Conservation (phyloP, 2,888 invertebrate species). For the Melinaea menophilus region DNA sequence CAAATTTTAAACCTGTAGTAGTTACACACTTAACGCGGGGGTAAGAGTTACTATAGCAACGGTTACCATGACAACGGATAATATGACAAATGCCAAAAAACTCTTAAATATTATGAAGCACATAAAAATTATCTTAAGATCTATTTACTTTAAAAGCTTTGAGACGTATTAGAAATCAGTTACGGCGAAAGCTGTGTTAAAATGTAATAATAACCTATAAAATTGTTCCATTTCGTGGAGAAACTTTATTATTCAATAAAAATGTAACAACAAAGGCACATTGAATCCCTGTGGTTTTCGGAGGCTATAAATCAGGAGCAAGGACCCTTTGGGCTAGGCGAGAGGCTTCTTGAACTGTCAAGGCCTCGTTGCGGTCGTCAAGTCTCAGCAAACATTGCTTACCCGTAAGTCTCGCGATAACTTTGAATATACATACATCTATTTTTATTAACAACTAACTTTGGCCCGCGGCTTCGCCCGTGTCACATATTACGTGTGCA, state of each 20-base stretch:
- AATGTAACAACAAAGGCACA: constrained; percentile 71
- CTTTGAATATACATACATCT: neutral
- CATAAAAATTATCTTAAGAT: too few relatives aligned
- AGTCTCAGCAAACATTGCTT: constrained; percentile 51
- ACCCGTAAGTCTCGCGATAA: neutral
- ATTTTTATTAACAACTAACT: too few relatives aligned
- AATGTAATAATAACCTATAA: constrained; percentile 72
- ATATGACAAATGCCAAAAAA: too few relatives aligned
- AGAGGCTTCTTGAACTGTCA: constrained; percentile 72
- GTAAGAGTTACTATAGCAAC: too few relatives aligned
- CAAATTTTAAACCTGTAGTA: too few relatives aligned
- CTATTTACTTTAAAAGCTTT: constrained; percentile 11
- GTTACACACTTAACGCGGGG: too few relatives aligned
- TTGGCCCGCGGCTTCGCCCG: too few relatives aligned
- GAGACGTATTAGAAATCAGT: constrained; percentile 27
- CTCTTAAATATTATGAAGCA: too few relatives aligned
- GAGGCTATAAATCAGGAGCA: constrained; percentile 73
- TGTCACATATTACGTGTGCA: too few relatives aligned
- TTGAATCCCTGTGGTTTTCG: constrained; percentile 73
- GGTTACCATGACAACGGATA: too few relatives aligned
- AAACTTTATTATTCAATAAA: constrained; percentile 77
- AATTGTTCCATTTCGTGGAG: constrained; percentile 69
- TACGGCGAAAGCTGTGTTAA: constrained; percentile 48
- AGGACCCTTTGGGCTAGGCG: constrained; percentile 56
- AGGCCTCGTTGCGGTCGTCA: constrained; percentile 68